These are phyloP conservation scores for Coturnix japonica DNA, from an alignment of 2,113 vertebrate genomes.

Conservation along the genomic window DNA sequence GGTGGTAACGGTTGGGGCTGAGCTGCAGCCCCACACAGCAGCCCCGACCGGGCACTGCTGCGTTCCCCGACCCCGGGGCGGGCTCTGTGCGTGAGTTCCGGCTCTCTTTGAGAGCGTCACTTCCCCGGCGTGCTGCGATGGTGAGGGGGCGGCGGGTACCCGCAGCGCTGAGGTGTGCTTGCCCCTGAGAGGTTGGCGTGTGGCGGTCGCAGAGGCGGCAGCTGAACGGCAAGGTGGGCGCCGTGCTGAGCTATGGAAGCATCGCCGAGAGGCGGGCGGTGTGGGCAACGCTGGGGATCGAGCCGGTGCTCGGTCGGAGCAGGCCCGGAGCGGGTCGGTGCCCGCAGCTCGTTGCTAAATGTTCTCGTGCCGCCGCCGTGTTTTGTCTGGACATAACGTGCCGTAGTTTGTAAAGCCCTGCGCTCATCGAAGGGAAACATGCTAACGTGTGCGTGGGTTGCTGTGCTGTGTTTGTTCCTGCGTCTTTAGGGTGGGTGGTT, in stretches of 20 bases:
- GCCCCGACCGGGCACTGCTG: too few relatives aligned
- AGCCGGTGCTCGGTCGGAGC: too few relatives aligned
- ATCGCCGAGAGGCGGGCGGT: background rate
- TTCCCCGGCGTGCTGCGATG: background rate
- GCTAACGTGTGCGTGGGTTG: fast-evolving
- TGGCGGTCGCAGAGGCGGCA: background rate
- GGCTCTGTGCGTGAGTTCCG: background rate
- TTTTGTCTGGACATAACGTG: background rate
- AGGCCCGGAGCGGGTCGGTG: background rate
- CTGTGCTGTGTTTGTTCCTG: background rate
- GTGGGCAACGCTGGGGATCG: too few relatives aligned
- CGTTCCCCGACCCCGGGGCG: too few relatives aligned
- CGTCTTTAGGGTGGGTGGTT: too few relatives aligned
- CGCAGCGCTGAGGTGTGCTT: too few relatives aligned
- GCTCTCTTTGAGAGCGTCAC: background rate
- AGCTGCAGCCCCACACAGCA: too few relatives aligned
- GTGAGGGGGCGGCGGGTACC: background rate
- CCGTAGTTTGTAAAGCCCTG: background rate
- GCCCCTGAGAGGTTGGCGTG: background rate
- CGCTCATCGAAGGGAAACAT: fast-evolving
- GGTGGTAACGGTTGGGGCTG: background rate
- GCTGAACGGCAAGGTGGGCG: background rate
- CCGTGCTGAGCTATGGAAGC: too few relatives aligned
- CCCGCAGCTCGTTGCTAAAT: fast-evolving
- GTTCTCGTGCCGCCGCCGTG: too few relatives aligned